Evolutionary conservation across 2,797 vertebrate species (phyloP).

Genomic region (Lepilemur septentrionalis): DNA sequence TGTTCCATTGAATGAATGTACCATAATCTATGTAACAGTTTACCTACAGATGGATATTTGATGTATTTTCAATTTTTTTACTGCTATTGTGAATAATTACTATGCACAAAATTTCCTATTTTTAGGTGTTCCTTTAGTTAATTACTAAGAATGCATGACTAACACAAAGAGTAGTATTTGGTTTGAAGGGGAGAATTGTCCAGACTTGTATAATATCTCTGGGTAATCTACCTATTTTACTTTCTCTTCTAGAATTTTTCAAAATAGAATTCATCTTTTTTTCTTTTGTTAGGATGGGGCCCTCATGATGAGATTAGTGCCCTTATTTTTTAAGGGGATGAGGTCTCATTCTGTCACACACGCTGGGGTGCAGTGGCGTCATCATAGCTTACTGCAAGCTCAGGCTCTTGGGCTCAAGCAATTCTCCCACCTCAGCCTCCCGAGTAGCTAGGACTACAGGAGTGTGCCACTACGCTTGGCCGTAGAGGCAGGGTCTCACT

Average conservation of each 20-base stretch:
- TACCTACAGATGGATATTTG: not conserved
- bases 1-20: not conserved
- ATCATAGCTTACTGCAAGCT: too few species aligned
- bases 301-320: not conserved
- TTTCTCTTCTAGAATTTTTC: slow-evolving; percentile 1
- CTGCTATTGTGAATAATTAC: not conserved
- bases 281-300: not conserved
- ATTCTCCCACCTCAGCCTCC: not conserved
- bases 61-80: not conserved
- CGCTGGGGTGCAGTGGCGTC: not conserved
- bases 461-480: not conserved
- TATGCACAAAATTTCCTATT: not conserved
- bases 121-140: not conserved
- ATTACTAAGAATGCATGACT: not conserved
- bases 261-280: not conserved
- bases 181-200: slow-evolving; percentile 10
- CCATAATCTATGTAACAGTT: not conserved
- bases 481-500: not conserved
- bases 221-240: not conserved
- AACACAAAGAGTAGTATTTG: not conserved
- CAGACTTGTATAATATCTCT: not conserved
- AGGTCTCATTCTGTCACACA: not conserved
- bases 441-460: not conserved
- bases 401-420: not conserved
- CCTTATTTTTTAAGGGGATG: not conserved